Conservation (phyloP, 2,888 invertebrate genomes). For the Nineta flava region DNA sequence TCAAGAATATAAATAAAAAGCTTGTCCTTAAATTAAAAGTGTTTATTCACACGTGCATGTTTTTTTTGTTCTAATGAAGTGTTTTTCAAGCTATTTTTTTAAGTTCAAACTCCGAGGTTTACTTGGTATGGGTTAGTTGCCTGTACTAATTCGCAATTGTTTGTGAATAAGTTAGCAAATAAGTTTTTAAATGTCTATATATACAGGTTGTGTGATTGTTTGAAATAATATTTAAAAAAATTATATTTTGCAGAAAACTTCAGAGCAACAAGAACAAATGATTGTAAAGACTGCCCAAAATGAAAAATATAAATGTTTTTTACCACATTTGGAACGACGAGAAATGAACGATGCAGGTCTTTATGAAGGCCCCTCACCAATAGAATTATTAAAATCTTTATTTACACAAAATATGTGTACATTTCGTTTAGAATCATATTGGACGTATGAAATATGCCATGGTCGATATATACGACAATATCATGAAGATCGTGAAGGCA, state of each 20-base stretch:
- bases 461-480: conserved; percentile 83
- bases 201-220: not conserved
- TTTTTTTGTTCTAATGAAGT: too few relatives aligned
- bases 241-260: conserved; percentile 18
- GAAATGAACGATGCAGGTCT: conserved; percentile 36
- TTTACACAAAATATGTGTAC: conserved; percentile 70
- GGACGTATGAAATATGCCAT: conserved; percentile 95
- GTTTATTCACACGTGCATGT: too few relatives aligned
- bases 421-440: conserved; percentile 75
- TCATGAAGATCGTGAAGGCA: conserved; percentile 86
- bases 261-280: conserved; percentile 34
- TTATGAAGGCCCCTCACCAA: conserved; percentile 58
- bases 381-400: conserved; percentile 59
- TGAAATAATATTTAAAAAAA: not conserved
- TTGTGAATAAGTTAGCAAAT: too few relatives aligned
- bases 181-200: not conserved
- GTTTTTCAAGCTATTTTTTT: too few relatives aligned
- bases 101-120: too few relatives aligned
- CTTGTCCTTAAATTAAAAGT: too few relatives aligned
- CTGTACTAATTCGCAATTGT: too few relatives aligned
- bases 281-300: conserved; percentile 57
- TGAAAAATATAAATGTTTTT: conserved; percentile 68
- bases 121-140: too few relatives aligned
- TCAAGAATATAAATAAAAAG: too few relatives aligned
- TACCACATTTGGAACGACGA: conserved; percentile 50